Percentiles rank a stretch among this genome's conserved stretches.
Conservation (phyloP, 2,888 invertebrate species). For the Mimumesa dahlbomi region DNA sequence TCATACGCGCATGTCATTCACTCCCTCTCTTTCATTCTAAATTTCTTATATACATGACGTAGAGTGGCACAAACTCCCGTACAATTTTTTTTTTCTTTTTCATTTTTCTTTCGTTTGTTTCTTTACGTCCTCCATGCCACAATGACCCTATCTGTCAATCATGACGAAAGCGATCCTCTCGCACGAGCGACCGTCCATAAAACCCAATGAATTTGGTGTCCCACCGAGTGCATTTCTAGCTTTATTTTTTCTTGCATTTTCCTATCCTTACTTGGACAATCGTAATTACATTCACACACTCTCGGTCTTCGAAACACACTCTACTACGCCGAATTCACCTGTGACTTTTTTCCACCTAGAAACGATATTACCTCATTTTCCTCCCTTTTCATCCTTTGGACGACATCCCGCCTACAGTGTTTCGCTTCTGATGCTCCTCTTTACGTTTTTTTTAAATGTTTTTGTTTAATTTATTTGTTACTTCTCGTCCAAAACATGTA, state of each 20-base stretch:
- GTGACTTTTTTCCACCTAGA: background rate
- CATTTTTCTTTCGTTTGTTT: slow-evolving; percentile 39
- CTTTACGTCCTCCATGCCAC: slow-evolving; percentile 15
- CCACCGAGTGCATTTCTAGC: slow-evolving; percentile 32
- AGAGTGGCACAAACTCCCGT: slow-evolving; percentile 72
- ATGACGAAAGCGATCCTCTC: slow-evolving; percentile 22
- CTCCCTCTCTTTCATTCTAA: slow-evolving; percentile 17
- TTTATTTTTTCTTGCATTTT: slow-evolving; percentile 14
- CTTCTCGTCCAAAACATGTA: slow-evolving; percentile 34
- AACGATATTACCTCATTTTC: slow-evolving; percentile 5
- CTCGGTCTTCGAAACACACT: slow-evolving; percentile 1
- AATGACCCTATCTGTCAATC: slow-evolving; percentile 16
- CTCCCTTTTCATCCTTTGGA: background rate
- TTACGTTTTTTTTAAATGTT: slow-evolving; percentile 4
- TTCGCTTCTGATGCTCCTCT: background rate
- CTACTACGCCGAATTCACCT: background rate
- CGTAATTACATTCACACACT: slow-evolving; percentile 25
- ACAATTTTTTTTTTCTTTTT: slow-evolving; percentile 60
- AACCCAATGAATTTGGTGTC: slow-evolving; percentile 32
- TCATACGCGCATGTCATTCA: slow-evolving; percentile 22
- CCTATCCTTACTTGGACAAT: slow-evolving; percentile 16
- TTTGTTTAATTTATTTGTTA: background rate
- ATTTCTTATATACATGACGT: slow-evolving; percentile 69
- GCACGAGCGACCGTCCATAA: slow-evolving; percentile 46
- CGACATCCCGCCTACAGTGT: background rate